These are phyloP conservation scores for Heteromyza rotundicornis DNA, from an alignment of 2,888 invertebrate species.

Conservation along the genomic window DNA sequence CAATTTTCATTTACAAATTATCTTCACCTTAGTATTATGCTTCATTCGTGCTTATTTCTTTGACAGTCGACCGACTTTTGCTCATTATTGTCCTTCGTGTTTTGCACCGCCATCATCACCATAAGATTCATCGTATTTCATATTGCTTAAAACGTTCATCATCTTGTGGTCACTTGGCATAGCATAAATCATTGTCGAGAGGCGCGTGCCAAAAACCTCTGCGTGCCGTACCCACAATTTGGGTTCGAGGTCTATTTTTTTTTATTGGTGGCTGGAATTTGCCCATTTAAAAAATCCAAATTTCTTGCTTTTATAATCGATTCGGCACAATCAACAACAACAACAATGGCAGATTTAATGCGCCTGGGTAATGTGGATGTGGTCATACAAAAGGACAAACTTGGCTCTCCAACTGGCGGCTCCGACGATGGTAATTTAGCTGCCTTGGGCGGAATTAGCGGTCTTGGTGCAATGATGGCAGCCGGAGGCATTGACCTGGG, in stretches of 20 bases:
- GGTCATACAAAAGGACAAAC: conserved; percentile 75
- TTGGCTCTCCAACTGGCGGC: conserved; percentile 84
- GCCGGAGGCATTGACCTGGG: conserved; percentile 65
- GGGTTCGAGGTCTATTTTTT: no score
- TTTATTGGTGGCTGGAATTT: no score
- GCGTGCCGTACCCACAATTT: background rate
- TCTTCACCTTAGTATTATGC: no score
- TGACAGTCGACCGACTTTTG: no score
- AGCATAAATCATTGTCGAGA: background rate
- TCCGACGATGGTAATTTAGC: conserved; percentile 79
- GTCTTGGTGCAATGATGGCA: conserved; percentile 64
- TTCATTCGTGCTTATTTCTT: background rate
- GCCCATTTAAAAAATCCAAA: no score
- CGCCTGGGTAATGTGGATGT: conserved; percentile 71
- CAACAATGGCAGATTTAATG: conserved; percentile 73
- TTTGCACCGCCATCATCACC: no score
- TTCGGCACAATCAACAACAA: background rate
- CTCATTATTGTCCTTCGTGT: no score
- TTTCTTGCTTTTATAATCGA: background rate
- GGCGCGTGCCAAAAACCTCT: background rate
- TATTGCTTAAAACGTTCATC: background rate
- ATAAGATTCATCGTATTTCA: background rate
- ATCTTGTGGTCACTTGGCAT: background rate
- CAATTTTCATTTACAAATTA: background rate
- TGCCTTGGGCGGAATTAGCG: conserved; percentile 55